phyloP scores from a whole-genome alignment of 2,888 invertebrate species.

The Stenchaetothrips biformis region DNA sequence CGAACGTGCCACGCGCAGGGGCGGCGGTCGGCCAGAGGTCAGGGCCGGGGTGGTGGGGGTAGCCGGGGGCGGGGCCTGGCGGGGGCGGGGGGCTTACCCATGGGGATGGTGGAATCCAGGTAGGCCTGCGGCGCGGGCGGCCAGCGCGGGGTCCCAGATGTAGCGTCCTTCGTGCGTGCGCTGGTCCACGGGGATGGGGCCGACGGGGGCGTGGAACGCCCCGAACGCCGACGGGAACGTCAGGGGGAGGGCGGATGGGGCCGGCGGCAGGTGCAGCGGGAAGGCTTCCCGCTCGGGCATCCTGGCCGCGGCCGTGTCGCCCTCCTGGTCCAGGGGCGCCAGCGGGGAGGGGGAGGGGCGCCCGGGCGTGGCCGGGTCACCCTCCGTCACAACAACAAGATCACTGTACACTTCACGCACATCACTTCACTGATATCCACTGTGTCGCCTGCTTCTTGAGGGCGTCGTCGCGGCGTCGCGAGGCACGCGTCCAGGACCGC shows the following conservation, averaged over 20 bases:
- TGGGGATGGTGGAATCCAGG: constrained; percentile 20
- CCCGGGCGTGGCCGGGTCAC: neutral
- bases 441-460: no score
- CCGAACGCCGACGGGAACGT: constrained; percentile 50
- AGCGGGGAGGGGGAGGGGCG: neutral
- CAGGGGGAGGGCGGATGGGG: constrained; percentile 36
- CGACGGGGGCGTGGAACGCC: constrained; percentile 55
- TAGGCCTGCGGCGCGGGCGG: neutral
- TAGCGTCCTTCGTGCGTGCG: constrained; percentile 47
- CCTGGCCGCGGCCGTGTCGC: constrained; percentile 10
- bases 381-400: neutral
- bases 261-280: constrained; percentile 34
- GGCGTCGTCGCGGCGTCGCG: no score
- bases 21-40: neutral
- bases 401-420: neutral
- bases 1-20: no score
- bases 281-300: constrained; percentile 40
- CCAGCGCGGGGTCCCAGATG: constrained; percentile 37
- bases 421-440: neutral
- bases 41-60: neutral
- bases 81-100: constrained; percentile 7
- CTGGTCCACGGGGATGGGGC: constrained; percentile 57
- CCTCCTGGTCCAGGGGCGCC: constrained; percentile 21
- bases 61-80: neutral
- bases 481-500: no score